Evolutionary conservation across 2,113 vertebrate species (phyloP).

Genomic region (Pelobates fuscus): DNA sequence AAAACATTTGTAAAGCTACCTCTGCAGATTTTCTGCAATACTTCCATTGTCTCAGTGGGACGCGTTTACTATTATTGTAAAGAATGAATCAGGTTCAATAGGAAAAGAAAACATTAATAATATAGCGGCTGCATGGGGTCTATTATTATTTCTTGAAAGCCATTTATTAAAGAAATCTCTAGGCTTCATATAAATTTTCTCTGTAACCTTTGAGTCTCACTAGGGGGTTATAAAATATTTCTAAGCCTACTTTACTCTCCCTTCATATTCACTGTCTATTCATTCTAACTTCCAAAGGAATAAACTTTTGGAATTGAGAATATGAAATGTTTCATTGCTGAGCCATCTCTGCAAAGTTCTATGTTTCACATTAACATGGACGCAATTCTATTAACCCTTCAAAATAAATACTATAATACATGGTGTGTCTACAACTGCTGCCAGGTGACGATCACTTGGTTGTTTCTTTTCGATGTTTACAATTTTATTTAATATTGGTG

Average conservation of each 20-base stretch:
- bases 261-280: background rate
- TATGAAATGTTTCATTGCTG: no score
- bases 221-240: conserved; percentile 38
- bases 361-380: no score
- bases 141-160: background rate
- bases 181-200: conserved; percentile 22
- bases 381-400: no score
- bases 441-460: no score
- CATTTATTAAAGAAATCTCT: background rate
- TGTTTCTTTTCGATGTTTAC: no score
- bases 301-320: conserved; percentile 21
- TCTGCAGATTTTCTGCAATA: background rate
- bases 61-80: no score
- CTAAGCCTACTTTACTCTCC: conserved; percentile 15
- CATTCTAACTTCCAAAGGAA: background rate
- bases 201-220: background rate
- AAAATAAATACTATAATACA: no score
- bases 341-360: no score
- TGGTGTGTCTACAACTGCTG: no score
- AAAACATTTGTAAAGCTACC: no score
- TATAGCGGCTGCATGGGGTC: background rate
- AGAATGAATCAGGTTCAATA: background rate
- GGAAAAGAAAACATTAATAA: background rate
- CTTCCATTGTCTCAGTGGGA: background rate
- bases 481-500: no score